Evolutionary conservation across 2,888 invertebrate species (phyloP).

Genomic region (Calliscelio sp.): DNA sequence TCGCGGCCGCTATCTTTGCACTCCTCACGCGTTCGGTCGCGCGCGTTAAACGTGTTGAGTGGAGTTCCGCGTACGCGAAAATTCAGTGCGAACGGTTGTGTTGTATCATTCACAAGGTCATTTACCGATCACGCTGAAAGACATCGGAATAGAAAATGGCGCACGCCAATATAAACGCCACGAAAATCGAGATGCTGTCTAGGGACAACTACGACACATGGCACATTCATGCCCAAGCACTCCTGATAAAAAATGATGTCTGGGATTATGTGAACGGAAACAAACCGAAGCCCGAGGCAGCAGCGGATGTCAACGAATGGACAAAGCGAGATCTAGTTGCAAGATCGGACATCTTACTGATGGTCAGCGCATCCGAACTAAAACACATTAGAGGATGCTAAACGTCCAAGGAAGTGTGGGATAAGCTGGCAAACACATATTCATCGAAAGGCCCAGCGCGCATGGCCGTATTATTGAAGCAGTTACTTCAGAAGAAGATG

Average conservation of each 20-base stretch:
- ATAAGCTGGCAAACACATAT: background rate
- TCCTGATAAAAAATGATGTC: background rate
- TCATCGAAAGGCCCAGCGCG: conserved; percentile 3
- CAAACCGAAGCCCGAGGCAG: background rate
- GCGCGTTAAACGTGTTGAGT: too few species aligned
- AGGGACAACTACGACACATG: background rate
- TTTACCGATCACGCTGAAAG: too few species aligned
- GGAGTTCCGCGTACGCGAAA: too few species aligned
- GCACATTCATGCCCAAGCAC: background rate
- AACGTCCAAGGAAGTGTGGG: conserved; percentile 10
- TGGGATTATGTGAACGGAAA: background rate
- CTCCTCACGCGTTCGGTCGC: too few species aligned
- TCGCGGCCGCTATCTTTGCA: too few species aligned
- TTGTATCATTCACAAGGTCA: too few species aligned
- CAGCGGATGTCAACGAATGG: background rate
- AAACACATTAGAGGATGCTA: background rate
- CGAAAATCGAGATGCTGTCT: too few species aligned
- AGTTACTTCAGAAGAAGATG: conserved; percentile 10
- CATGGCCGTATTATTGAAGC: conserved; percentile 2
- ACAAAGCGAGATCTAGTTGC: background rate
- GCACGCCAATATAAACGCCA: too few species aligned
- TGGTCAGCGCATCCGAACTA: conserved; percentile 8
- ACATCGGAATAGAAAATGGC: too few species aligned
- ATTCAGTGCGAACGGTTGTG: too few species aligned
- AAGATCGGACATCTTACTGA: background rate